phyloP scores from a whole-genome alignment of 2,113 vertebrate species.

The Apodemus speciosus region DNA sequence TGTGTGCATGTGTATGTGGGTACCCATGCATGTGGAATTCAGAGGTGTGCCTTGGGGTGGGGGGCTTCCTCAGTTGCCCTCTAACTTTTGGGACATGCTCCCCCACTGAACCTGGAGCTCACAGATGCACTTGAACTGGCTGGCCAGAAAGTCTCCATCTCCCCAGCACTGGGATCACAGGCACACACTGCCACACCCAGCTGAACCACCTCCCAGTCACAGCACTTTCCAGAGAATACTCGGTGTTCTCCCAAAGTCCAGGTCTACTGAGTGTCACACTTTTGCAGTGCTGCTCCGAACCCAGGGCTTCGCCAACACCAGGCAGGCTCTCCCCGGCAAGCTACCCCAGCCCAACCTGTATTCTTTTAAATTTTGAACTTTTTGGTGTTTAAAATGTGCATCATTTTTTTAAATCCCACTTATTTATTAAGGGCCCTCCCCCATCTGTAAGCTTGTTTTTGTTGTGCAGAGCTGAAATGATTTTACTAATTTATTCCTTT shows the following conservation, averaged over 20 bases:
- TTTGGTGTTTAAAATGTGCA: not conserved
- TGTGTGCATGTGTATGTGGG: not conserved
- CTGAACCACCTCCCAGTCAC: not conserved
- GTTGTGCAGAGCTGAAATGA: not conserved
- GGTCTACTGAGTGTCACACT: not conserved
- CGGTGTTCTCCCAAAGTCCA: not conserved
- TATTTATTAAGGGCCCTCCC: not conserved
- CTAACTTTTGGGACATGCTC: not conserved
- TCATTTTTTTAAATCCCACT: not conserved
- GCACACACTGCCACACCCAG: not conserved
- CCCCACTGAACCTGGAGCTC: not conserved
- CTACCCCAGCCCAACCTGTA: not conserved
- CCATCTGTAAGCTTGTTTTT: not conserved
- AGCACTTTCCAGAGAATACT: not conserved
- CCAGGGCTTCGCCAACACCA: not conserved
- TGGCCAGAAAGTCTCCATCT: not conserved
- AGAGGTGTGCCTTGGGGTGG: not conserved
- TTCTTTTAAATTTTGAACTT: conserved; percentile 14
- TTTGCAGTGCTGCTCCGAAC: not conserved
- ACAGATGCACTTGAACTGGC: not conserved
- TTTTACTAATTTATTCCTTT: conserved; percentile 44
- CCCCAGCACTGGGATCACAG: not conserved
- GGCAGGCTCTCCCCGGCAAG: not conserved
- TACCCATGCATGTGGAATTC: not conserved
- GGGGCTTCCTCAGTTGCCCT: not conserved